A percentile compares a stretch with the other conserved stretches of the same genome.
Conservation (phyloP, 37 sponge, comb jelly and placozoan species). For the Tethya wilhelma region DNA sequence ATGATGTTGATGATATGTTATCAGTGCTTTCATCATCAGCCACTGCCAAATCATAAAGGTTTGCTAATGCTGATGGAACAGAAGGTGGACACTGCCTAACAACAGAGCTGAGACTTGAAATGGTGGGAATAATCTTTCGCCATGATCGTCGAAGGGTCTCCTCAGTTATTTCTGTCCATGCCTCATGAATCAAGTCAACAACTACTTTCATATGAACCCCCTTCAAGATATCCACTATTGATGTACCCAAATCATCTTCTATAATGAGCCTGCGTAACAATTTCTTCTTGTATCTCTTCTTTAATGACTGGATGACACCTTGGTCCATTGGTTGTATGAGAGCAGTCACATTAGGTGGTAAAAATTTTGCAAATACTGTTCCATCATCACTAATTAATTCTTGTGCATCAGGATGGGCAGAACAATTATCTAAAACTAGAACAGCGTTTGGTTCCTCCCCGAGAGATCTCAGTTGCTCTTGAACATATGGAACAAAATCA, state of each 20-base stretch:
- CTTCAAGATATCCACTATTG: slow-evolving; percentile 46
- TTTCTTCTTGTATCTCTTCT: slow-evolving; percentile 59
- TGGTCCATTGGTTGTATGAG: slow-evolving; percentile 88
- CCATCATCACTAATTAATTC: slow-evolving; percentile 48
- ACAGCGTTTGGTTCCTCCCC: slow-evolving; percentile 45
- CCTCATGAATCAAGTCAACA: neutral
- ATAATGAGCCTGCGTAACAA: slow-evolving; percentile 62
- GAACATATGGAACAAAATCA: slow-evolving; percentile 59
- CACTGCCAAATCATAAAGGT: too few relatives aligned
- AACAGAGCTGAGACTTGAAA: too few relatives aligned
- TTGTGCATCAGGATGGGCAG: slow-evolving; percentile 58
- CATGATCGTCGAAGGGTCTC: neutral
- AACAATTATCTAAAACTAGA: slow-evolving; percentile 65
- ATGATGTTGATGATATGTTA: too few relatives aligned
- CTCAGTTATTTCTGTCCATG: neutral
- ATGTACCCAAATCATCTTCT: slow-evolving; percentile 54
- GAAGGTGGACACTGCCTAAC: too few relatives aligned
- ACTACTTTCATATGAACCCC: slow-evolving; percentile 43
- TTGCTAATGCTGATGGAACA: too few relatives aligned
- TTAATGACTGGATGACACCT: slow-evolving; percentile 57
- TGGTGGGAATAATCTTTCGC: neutral
- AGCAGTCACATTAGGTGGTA: slow-evolving; percentile 79
- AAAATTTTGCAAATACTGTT: slow-evolving; percentile 25
- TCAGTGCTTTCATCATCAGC: too few relatives aligned
- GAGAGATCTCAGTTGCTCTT: slow-evolving; percentile 13